These are phyloP conservation scores for Macheiramphus alcinus DNA, from an alignment of 2,113 vertebrate species.

Conservation along the genomic window DNA sequence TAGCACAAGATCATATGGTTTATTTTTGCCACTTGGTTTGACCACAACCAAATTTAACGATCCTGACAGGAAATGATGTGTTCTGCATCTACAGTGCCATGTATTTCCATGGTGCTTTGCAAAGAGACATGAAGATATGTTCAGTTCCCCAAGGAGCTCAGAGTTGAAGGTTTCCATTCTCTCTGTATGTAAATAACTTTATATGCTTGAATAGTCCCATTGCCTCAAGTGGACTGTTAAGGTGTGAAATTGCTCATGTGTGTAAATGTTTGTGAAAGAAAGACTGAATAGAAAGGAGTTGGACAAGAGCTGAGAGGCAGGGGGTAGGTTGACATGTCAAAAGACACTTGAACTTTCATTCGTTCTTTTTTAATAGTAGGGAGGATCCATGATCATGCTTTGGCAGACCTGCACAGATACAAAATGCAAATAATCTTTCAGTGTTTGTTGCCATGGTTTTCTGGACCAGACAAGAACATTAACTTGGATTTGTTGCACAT, in stretches of 20 bases:
- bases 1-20: background rate
- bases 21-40: background rate
- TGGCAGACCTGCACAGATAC: background rate
- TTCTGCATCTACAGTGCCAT: background rate
- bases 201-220: background rate
- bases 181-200: background rate
- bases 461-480: background rate
- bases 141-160: background rate
- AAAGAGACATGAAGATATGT: background rate
- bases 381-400: background rate
- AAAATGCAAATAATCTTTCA: background rate
- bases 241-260: background rate
- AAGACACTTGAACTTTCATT: background rate
- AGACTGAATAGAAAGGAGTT: background rate
- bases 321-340: background rate
- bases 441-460: background rate
- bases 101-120: background rate
- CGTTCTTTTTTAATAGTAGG: background rate
- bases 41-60: background rate
- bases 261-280: slow-evolving; percentile 1
- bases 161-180: background rate
- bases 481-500: background rate
- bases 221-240: background rate
- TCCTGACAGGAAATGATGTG: background rate
- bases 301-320: background rate